A percentile compares a stretch with the other conserved stretches of the same genome.
Conservation (phyloP, 1,140 invertebrate genomes). For the Diorhabda carinulata region DNA sequence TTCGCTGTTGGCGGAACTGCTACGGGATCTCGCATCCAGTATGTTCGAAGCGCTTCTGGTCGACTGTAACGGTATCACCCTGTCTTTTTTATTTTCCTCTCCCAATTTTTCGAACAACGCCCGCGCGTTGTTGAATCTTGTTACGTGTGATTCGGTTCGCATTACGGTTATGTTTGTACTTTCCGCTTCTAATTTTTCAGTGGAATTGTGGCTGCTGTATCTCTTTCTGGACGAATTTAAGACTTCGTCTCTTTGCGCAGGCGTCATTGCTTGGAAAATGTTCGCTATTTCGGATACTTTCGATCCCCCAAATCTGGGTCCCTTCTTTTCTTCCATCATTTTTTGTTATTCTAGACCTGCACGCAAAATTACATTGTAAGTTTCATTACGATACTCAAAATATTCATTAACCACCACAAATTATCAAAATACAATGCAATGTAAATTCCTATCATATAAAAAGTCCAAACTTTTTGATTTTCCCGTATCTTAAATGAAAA, state of each 20-base stretch:
- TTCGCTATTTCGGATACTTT: slow-evolving; percentile 89
- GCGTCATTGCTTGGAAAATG: slow-evolving; percentile 62
- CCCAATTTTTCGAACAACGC: slow-evolving; percentile 91
- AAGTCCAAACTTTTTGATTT: no score
- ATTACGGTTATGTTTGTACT: slow-evolving; percentile 66
- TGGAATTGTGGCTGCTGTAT: slow-evolving; percentile 48
- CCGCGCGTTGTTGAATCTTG: slow-evolving; percentile 86
- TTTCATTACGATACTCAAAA: no score
- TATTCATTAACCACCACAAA: no score
- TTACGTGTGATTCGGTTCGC: slow-evolving; percentile 81
- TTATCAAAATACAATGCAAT: no score
- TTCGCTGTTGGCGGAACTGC: slow-evolving; percentile 43
- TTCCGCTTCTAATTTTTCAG: slow-evolving; percentile 45
- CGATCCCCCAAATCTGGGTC: slow-evolving; percentile 59
- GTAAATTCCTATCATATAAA: no score
- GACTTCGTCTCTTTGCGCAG: slow-evolving; percentile 38
- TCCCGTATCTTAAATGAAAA: no score
- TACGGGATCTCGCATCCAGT: slow-evolving; percentile 37
- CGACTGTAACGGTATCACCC: slow-evolving; percentile 40
- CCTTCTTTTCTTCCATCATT: slow-evolving; percentile 63
- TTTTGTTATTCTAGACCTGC: neutral
- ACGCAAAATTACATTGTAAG: no score
- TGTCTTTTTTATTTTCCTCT: slow-evolving; percentile 53
- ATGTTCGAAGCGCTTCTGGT: slow-evolving; percentile 46
- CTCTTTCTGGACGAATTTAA: slow-evolving; percentile 49